These are phyloP conservation scores for Tiphia femorata DNA, from an alignment of 2,888 invertebrate genomes.

Conservation along the genomic window DNA sequence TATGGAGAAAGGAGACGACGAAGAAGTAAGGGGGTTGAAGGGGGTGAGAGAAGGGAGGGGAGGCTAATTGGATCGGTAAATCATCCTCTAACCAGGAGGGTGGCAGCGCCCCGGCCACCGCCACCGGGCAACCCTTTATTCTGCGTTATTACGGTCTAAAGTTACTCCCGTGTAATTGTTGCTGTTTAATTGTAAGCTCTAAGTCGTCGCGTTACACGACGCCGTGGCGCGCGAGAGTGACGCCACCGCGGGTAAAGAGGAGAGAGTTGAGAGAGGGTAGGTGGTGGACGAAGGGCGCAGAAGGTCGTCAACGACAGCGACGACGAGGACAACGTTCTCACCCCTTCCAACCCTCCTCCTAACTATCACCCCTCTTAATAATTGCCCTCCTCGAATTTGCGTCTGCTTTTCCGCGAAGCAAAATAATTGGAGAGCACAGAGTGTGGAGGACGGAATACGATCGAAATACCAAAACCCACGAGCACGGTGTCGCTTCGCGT, in stretches of 20 bases:
- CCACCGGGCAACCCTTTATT: slow-evolving; percentile 67
- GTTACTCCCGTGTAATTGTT: slow-evolving; percentile 69
- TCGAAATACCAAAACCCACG: no score
- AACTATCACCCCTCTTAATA: no score
- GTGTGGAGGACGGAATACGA: no score
- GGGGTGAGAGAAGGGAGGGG: slow-evolving; percentile 37
- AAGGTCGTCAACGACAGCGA: no score
- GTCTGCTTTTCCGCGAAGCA: slow-evolving; percentile 37
- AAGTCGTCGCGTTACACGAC: slow-evolving; percentile 60
- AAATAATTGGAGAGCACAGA: slow-evolving; percentile 44
- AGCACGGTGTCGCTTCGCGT: no score
- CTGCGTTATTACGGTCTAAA: slow-evolving; percentile 69
- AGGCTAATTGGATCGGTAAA: slow-evolving; percentile 69
- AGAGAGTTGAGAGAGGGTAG: no score
- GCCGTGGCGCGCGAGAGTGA: slow-evolving; percentile 21
- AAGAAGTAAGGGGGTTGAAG: not conserved
- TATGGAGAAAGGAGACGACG: not conserved
- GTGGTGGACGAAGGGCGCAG: no score
- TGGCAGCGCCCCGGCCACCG: slow-evolving; percentile 55
- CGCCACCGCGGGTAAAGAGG: no score
- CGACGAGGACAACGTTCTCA: no score
- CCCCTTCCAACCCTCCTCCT: no score
- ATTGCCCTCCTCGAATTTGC: slow-evolving; percentile 47
- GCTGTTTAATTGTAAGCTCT: slow-evolving; percentile 69
- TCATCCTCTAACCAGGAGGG: slow-evolving; percentile 67